Percentiles rank a stretch among this genome's conserved stretches.
phyloP scores from a whole-genome alignment of 2,113 vertebrate genomes.

The Anhinga rufa region DNA sequence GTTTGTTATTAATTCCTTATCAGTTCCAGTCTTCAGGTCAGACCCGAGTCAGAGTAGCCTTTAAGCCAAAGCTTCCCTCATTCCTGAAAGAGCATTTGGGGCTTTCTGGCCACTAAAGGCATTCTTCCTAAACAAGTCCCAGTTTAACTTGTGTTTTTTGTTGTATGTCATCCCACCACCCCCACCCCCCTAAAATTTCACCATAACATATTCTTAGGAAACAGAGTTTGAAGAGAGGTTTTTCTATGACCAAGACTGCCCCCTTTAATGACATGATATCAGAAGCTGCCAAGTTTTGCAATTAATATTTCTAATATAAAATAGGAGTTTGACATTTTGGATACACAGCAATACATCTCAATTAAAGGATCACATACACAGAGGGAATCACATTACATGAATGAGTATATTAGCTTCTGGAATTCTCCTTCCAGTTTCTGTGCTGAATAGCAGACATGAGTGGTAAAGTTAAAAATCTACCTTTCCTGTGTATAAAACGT shows the following conservation, averaged over 20 bases:
- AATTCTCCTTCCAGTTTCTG: neutral
- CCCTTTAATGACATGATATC: neutral
- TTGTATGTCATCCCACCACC: neutral
- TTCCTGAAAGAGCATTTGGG: neutral
- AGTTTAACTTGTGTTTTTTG: neutral
- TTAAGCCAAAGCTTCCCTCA: neutral
- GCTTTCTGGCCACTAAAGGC: neutral
- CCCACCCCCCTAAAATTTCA: neutral
- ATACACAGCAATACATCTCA: neutral
- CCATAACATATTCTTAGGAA: neutral
- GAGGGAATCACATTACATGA: neutral
- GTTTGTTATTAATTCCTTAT: neutral
- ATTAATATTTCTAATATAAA: slow-evolving; percentile 24
- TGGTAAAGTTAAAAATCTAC: neutral
- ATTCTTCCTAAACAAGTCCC: neutral
- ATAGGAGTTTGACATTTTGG: slow-evolving; percentile 1
- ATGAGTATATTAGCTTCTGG: neutral
- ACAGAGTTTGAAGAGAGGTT: neutral
- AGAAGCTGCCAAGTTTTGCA: neutral
- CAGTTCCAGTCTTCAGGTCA: neutral
- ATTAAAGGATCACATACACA: slow-evolving; percentile 7
- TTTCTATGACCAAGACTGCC: neutral
- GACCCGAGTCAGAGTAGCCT: neutral
- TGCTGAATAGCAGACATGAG: neutral
- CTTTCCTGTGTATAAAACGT: neutral